Evolutionary conservation across 2,888 invertebrate species (phyloP), one percentile per base, ranked within the genome.

Genomic region (Girardia tigrina): DNA sequence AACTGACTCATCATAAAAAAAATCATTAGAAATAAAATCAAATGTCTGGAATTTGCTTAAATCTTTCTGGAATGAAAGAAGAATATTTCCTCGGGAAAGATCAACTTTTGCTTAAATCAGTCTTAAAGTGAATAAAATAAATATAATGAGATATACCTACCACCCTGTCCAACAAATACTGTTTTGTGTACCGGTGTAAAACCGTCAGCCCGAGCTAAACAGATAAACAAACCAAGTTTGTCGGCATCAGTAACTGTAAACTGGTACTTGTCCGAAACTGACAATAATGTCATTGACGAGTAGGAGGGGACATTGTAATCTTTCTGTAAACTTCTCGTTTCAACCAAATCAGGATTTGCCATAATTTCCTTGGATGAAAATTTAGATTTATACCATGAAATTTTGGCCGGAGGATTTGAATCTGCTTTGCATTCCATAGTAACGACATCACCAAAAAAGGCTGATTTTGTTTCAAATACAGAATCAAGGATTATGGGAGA

Each of bases 401-500:
- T 70, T 20, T 14, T 73, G 74, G 74, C 74, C 6, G 74, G 72
- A n/a, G 74, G 74, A 36, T 74, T 74, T 26, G 70, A n/a, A 27
- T 74, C 74, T 4, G 72, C 74, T 36, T 23, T 69, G 20, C 74
- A 74, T 36, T 74, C 72, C 8, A 74, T 26, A 26, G 74, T 12
- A 23, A 74, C 56, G 16, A 74, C 56, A 23, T 74, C 73, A n/a
- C 42, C 42, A n/a, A 69, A 8, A 12, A 56, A 74, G 26, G 74
- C 74, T n/a, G 74, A n/a, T n/a, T 69, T 20, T 1, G 74, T 74
- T 8, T 42, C 56, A 20, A 69, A 70, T 23, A 23, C 23, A n/a
- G 74, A 16, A 27, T 74, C 74, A 16, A 72, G 74, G 20, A 74
- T 74, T 2, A 74, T 56, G 12, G 74, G 74, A 2, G 74, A 42